Conservation (phyloP, 2,797 vertebrate genomes). For the Adelosebastes latens region DNA sequence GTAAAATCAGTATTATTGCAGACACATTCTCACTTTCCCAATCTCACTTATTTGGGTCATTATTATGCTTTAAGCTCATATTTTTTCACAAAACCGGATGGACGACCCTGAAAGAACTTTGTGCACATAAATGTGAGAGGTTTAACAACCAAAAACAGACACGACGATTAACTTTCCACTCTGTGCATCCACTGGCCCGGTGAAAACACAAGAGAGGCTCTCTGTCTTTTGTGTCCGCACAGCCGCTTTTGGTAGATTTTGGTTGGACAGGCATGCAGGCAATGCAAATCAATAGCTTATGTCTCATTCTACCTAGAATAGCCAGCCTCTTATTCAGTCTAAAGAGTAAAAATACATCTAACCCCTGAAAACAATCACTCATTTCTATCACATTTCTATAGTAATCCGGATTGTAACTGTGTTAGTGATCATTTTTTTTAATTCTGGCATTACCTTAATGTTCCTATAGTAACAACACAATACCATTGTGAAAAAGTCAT, state of each 20-base stretch:
- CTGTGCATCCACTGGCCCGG: neutral
- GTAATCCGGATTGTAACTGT: neutral
- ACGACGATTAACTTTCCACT: neutral
- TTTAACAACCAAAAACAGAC: slow-evolving; percentile 21
- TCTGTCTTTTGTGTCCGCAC: slow-evolving; percentile 4
- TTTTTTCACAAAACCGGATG: neutral
- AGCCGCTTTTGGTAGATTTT: slow-evolving; percentile 23
- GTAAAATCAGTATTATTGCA: neutral
- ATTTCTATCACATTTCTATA: neutral
- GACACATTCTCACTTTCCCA: neutral
- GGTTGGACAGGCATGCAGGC: slow-evolving; percentile 4
- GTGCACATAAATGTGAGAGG: neutral
- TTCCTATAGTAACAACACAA: neutral
- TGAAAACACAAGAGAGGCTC: slow-evolving; percentile 13
- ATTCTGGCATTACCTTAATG: neutral
- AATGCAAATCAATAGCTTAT: slow-evolving; percentile 38
- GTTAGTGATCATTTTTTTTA: neutral
- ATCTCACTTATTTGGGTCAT: neutral
- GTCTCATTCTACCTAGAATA: neutral
- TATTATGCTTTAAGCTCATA: neutral
- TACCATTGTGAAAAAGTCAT: slow-evolving; percentile 1
- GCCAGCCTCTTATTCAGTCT: neutral
- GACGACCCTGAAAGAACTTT: neutral
- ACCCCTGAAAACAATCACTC: neutral
- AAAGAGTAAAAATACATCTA: slow-evolving; percentile 2